phyloP scores from a whole-genome alignment of 2,113 vertebrate genomes.

The Cairina moschata region DNA sequence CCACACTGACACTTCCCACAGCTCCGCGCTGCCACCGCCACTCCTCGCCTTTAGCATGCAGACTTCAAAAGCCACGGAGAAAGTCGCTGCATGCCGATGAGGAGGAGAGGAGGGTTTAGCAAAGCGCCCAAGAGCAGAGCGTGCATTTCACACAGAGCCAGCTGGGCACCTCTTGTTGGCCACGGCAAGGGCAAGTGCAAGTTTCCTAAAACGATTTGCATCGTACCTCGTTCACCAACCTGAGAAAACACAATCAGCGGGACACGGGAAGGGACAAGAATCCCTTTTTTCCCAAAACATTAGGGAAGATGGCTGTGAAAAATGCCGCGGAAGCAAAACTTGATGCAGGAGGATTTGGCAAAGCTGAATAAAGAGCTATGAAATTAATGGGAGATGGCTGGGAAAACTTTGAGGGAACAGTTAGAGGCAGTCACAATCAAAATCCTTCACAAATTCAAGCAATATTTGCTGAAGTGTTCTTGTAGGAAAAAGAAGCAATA shows the following conservation, averaged over 20 bases:
- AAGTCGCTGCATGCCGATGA: neutral
- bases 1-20: neutral
- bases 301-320: neutral
- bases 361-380: slow-evolving; percentile 6
- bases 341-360: neutral
- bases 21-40: neutral
- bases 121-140: fast-evolving
- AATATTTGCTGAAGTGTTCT: neutral
- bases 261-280: neutral
- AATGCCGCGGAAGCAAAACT: slow-evolving; percentile 27
- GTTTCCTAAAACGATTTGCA: neutral
- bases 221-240: neutral
- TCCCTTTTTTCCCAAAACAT: neutral
- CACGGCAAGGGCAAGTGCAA: neutral
- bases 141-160: fast-evolving
- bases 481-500: neutral
- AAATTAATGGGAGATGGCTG: neutral
- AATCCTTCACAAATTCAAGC: neutral
- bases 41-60: neutral
- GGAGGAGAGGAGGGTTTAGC: neutral
- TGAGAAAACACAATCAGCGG: neutral
- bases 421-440: neutral
- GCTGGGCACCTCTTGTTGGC: no score
- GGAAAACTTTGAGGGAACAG: neutral
- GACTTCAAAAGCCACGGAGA: neutral